Percentiles rank a stretch among this genome's conserved stretches.
These are phyloP conservation scores for Gonioctena quinquepunctata DNA, from an alignment of 1,140 invertebrate genomes.

Conservation along the genomic window DNA sequence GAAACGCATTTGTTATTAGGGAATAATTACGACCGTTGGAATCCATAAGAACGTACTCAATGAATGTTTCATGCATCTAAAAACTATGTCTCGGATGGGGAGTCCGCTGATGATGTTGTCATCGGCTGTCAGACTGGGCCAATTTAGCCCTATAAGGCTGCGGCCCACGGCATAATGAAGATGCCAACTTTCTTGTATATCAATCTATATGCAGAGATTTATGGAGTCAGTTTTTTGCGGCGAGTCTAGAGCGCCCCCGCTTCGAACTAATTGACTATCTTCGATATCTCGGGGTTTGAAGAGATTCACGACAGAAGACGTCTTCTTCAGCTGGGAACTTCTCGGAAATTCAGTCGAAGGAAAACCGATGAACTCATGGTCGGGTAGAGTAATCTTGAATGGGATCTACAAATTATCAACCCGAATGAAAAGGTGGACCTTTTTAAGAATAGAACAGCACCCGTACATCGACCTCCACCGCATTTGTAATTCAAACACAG, in stretches of 20 bases:
- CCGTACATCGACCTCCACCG: no score
- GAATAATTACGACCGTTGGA: constrained; percentile 36
- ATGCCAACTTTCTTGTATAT: constrained; percentile 51
- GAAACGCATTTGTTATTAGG: constrained; percentile 30
- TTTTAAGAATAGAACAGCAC: no score
- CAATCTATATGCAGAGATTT: constrained; percentile 48
- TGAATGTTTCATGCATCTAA: constrained; percentile 47
- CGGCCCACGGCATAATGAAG: constrained; percentile 48
- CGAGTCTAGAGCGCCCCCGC: constrained; percentile 17
- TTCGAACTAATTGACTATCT: not conserved
- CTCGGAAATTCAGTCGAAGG: not conserved
- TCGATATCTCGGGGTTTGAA: not conserved
- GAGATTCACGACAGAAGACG: not conserved
- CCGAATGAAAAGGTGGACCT: no score
- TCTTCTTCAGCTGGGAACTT: not conserved
- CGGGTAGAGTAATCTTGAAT: not conserved
- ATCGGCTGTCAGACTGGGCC: constrained; percentile 47
- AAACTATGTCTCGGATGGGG: constrained; percentile 45
- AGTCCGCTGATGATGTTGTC: constrained; percentile 51
- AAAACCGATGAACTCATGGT: not conserved
- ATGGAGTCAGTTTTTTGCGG: constrained; percentile 44
- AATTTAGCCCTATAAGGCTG: constrained; percentile 52
- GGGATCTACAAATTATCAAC: no score
- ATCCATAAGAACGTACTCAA: constrained; percentile 34
- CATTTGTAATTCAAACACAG: no score